Base-by-base conservation (phyloP, 2,797 vertebrate genomes). In the Heterohyrax brucei region DNA sequence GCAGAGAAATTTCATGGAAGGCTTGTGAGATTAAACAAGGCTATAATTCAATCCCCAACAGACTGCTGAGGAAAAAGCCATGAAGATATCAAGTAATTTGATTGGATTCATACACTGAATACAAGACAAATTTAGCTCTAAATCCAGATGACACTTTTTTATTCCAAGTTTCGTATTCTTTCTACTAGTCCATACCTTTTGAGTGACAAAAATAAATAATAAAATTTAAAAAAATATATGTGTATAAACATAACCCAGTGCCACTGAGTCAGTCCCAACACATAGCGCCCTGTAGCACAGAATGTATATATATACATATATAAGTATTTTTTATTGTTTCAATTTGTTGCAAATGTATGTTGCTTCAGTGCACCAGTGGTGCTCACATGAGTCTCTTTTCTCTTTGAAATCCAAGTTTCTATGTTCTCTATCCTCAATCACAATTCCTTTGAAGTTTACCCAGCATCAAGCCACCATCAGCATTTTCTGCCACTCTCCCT, bases 1-100 rank as follows among this genome's bases (percentile, higher is more conserved):
- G 81, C 30, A 39, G 90, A 94, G 61, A 84, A 44, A 72, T 91
- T 82, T 92, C 50, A 85, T 7, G n/a, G 21, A 79, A 93, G 48
- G 3, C 5, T 39, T 66, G 18, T 75, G 10, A 75, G 28, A 33
- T 56, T 73, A 81, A 76, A 83, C 7, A 87, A 73, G 18, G 22
- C n/a, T 77, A 9, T 64, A 70, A 89, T 53, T 87, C 73, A 83
- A 39, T 79, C 64, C 48, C 26, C 53, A 66, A 10, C 24, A 79
- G 19, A 75, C 30, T 30, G 16, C 14, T 77, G 21, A 81, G 19
- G 13, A 77, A 53, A 95, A 93, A 68, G 19, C 30, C 30, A 24
- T 88, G 5, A 53, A 80, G 50, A 82, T n/a, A 28, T 68, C 62
- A 86, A 91, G 12, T 62, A 81, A 62, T 62, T 1, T 70, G 70